Percentiles rank a stretch among this genome's conserved stretches.
Conservation (phyloP, 2,888 invertebrate species). For the Acleris holmiana region DNA sequence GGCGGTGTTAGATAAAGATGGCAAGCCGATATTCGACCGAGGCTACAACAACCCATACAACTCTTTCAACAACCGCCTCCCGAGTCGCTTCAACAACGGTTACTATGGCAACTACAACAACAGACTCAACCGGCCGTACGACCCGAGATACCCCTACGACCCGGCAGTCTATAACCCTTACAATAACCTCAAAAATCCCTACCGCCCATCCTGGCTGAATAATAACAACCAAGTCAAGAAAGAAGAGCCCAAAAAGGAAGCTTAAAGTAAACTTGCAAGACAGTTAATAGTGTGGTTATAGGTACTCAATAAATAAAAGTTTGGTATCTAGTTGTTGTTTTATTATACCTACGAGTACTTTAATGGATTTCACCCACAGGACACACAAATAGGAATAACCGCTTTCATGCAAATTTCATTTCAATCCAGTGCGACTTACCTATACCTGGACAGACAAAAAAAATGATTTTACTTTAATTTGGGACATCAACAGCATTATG, state of each 20-base stretch:
- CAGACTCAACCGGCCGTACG: slow-evolving; percentile 45
- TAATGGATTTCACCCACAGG: background rate
- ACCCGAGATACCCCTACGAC: slow-evolving; percentile 38
- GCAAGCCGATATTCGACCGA: slow-evolving; percentile 47
- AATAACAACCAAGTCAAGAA: slow-evolving; percentile 21
- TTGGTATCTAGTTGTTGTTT: background rate
- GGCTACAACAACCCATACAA: slow-evolving; percentile 48
- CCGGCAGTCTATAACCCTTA: slow-evolving; percentile 30
- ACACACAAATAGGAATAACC: too few relatives aligned
- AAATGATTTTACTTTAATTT: too few relatives aligned
- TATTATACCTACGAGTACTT: too few relatives aligned
- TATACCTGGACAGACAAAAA: too few relatives aligned
- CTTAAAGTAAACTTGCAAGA: background rate
- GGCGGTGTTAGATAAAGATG: slow-evolving; percentile 61
- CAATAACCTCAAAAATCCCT: slow-evolving; percentile 29
- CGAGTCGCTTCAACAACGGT: slow-evolving; percentile 48
- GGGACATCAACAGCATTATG: too few relatives aligned
- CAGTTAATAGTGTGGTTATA: too few relatives aligned
- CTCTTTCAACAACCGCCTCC: slow-evolving; percentile 56
- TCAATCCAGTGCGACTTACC: too few relatives aligned
- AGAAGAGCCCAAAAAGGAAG: slow-evolving; percentile 27
- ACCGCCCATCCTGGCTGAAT: slow-evolving; percentile 29
- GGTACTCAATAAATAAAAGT: slow-evolving; percentile 4
- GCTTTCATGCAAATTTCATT: too few relatives aligned
- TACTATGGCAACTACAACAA: slow-evolving; percentile 52